Conservation (phyloP, 2,797 vertebrate species). For the Bradypus variegatus region DNA sequence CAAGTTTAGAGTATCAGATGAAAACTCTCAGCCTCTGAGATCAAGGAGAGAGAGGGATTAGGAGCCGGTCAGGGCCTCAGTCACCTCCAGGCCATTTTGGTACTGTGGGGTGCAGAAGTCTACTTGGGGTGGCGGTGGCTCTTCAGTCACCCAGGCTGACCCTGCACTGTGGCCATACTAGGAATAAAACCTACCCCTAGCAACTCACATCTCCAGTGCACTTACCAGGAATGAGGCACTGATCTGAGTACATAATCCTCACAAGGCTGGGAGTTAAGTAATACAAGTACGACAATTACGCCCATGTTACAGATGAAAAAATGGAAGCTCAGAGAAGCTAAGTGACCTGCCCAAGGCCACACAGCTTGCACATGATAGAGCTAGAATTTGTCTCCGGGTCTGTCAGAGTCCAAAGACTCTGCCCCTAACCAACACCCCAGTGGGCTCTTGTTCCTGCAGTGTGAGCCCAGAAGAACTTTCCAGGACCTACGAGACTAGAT, state of each 20-base stretch:
- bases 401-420: background rate
- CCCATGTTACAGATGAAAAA: background rate
- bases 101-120: background rate
- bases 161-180: background rate
- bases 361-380: background rate
- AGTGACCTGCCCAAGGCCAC: background rate
- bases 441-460: rapidly evolving
- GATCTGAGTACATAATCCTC: background rate
- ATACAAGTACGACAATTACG: background rate
- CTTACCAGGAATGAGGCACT: background rate
- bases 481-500: background rate
- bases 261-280: background rate
- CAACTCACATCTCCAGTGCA: background rate
- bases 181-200: background rate
- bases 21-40: background rate
- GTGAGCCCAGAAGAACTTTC: background rate
- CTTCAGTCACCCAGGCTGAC: background rate
- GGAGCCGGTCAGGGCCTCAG: too few species aligned
- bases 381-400: background rate
- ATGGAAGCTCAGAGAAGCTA: background rate
- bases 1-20: background rate
- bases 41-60: background rate
- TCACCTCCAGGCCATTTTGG: background rate
- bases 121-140: background rate
- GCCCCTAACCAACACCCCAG: background rate